Percentiles rank a stretch among this genome's conserved stretches.
Evolutionary conservation across 2,113 vertebrate genomes (phyloP).

Genomic region (Rousettus leschenaultii): DNA sequence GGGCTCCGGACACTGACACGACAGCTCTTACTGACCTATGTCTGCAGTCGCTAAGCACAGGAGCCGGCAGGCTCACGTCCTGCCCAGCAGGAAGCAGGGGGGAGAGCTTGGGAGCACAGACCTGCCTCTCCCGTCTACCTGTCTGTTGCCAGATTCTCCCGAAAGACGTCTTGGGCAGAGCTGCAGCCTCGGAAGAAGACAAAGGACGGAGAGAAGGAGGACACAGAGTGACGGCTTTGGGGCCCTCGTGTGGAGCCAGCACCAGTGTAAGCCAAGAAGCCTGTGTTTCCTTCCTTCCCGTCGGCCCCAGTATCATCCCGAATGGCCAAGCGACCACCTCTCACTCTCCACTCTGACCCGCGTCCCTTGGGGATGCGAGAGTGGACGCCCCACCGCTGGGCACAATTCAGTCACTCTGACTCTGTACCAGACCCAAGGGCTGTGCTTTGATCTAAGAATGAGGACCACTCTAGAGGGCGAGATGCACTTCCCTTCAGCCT

Average conservation of each 20-base stretch:
- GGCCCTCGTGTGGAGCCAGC: background rate
- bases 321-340: background rate
- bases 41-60: background rate
- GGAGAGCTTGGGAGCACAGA: background rate
- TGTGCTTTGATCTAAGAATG: background rate
- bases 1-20: background rate
- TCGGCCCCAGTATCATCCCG: background rate
- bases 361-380: background rate
- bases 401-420: background rate
- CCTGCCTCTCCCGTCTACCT: background rate
- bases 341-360: background rate
- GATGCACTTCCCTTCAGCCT: background rate
- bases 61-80: background rate
- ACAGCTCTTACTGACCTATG: background rate
- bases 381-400: background rate
- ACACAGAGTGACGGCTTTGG: background rate
- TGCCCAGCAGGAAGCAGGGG: background rate
- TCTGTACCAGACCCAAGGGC: background rate
- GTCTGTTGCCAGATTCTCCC: background rate
- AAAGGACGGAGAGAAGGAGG: background rate
- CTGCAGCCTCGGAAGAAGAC: background rate
- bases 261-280: background rate
- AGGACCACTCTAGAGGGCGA: background rate
- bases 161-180: background rate
- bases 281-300: background rate